Evolutionary conservation across 2,888 invertebrate species (phyloP).

Genomic region (Argyresthia goedartella): DNA sequence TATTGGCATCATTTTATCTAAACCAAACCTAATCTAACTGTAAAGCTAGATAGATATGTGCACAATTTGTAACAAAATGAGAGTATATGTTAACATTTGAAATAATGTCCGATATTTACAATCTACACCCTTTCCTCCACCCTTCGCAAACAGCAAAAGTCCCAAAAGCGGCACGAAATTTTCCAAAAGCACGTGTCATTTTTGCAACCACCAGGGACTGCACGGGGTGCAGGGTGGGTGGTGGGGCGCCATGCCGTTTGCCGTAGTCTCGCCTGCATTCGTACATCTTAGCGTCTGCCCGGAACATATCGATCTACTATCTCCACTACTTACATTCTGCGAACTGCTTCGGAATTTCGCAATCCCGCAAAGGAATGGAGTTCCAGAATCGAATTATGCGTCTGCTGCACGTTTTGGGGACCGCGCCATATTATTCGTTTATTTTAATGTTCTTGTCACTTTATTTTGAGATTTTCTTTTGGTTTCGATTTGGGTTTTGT

Average conservation of each 20-base stretch:
- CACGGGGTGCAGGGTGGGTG: conserved; percentile 53
- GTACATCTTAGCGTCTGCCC: conserved; percentile 48
- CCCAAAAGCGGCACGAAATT: background rate
- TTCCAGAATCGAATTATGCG: no score
- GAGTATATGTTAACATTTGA: no score
- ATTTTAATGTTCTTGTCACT: no score
- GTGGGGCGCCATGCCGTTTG: conserved; percentile 57
- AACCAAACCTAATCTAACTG: no score
- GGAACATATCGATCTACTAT: conserved; percentile 43
- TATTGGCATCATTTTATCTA: no score
- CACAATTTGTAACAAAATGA: no score
- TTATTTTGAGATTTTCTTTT: background rate
- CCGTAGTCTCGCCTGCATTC: conserved; percentile 63
- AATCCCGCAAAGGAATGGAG: no score
- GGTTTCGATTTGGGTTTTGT: no score
- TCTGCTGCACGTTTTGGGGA: background rate
- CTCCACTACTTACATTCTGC: conserved; percentile 18
- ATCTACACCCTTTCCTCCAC: no score
- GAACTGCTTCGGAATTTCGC: background rate
- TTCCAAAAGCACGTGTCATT: background rate
- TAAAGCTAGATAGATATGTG: no score
- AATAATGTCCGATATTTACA: no score
- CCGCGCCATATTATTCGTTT: background rate
- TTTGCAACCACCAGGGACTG: background rate
- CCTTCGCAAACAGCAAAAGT: no score